Percentiles rank a stretch among this genome's conserved stretches.
phyloP scores from a whole-genome alignment of 2,888 invertebrate genomes.

The Magallana nippona region DNA sequence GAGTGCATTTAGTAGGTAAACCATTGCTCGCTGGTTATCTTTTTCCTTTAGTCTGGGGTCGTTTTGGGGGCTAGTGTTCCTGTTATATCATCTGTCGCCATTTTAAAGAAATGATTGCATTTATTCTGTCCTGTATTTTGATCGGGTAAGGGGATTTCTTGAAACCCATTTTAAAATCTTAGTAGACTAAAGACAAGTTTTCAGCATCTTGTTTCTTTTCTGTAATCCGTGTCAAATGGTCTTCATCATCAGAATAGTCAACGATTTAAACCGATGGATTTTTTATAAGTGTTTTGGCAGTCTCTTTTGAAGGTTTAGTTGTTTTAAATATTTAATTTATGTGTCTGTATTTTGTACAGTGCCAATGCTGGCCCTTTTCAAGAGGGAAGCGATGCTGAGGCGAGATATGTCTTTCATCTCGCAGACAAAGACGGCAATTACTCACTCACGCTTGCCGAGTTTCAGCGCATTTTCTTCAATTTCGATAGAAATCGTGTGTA shows the following conservation, averaged over 20 bases:
- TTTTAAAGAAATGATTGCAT: conserved; percentile 3
- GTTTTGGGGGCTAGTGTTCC: too few relatives aligned
- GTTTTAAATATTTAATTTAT: background rate
- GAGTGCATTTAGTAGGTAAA: background rate
- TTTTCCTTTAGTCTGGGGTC: too few relatives aligned
- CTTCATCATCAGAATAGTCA: too few relatives aligned
- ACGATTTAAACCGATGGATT: too few relatives aligned
- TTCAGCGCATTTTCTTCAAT: conserved; percentile 51
- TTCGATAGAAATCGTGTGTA: conserved; percentile 53
- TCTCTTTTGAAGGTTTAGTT: background rate
- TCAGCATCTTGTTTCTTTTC: too few relatives aligned
- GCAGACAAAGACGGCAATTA: conserved; percentile 50
- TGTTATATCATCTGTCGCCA: background rate
- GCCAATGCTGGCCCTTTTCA: background rate
- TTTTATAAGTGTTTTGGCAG: too few relatives aligned
- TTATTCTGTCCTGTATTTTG: background rate
- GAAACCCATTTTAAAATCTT: too few relatives aligned
- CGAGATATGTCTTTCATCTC: conserved; percentile 48
- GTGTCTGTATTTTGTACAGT: background rate
- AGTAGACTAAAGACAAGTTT: too few relatives aligned
- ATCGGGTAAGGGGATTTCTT: background rate
- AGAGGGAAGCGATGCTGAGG: conserved; percentile 40
- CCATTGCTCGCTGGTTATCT: too few relatives aligned
- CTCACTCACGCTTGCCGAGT: conserved; percentile 44
- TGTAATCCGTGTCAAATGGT: too few relatives aligned